phyloP scores from a whole-genome alignment of 2,797 vertebrate species.

The Urosaurus nigricauda region DNA sequence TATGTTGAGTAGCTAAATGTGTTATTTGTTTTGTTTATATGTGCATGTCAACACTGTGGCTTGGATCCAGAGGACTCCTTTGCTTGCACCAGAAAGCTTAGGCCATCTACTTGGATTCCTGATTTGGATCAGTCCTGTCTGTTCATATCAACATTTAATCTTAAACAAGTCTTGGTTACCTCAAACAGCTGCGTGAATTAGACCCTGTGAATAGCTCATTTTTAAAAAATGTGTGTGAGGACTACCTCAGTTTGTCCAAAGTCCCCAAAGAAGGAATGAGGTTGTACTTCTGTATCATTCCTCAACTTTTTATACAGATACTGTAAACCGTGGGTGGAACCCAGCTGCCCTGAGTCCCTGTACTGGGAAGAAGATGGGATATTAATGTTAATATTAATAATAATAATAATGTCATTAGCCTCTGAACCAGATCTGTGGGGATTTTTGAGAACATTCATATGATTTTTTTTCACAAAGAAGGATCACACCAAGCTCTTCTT shows the following conservation, averaged over 20 bases:
- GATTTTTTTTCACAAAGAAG: neutral
- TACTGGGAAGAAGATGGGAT: too few relatives aligned
- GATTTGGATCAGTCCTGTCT: neutral
- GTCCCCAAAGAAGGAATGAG: neutral
- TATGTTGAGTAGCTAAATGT: constrained; percentile 68
- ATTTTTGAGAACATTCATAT: neutral
- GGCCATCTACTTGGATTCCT: neutral
- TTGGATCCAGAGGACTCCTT: neutral
- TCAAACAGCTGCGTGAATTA: neutral
- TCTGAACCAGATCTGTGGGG: neutral
- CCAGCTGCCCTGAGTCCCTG: too few relatives aligned
- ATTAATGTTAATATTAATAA: too few relatives aligned
- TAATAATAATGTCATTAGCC: too few relatives aligned
- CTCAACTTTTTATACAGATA: neutral
- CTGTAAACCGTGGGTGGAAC: neutral
- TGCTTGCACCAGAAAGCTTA: neutral
- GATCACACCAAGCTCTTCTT: neutral
- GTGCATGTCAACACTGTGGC: constrained; percentile 23
- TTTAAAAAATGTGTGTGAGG: neutral
- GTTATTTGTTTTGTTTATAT: constrained; percentile 14
- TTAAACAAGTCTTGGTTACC: neutral
- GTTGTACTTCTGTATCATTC: too few relatives aligned
- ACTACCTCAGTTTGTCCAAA: neutral
- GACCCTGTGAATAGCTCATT: too few relatives aligned
- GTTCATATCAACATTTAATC: neutral